Base-by-base conservation (phyloP, 2,888 invertebrate genomes). In the Synanthedon myopaeformis region DNA sequence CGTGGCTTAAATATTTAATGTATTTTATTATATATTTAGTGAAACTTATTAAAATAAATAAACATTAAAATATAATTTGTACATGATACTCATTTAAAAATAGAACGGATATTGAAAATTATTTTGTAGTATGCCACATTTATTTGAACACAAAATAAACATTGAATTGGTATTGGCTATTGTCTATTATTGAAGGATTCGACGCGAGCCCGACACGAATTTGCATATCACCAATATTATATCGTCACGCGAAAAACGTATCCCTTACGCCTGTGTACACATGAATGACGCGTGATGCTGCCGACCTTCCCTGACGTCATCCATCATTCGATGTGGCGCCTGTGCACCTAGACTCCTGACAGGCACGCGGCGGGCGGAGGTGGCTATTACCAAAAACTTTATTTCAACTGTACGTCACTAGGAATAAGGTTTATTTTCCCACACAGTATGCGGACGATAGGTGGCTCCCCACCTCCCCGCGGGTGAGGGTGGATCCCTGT, bases 231-330 rank as follows among this genome's bases (percentile, higher is more conserved):
- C 83, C 85, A 74, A 86, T 86, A 87, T 87, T 84, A 87, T 86
- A 86, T 80, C 86, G 84, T 86, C 86, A 84, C 82, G 76, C 79
- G 87, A 85, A 87, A 87, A 87, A 85, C 87, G 86, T 87, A 86
- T 87, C 84, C 87, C 85, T 85, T 86, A 86, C 87, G 87, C 77
- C 83, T 86, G 84, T 84, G 83, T 86, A 86, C 87, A 87, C 87
- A 86, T 82, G 87, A 87, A 86, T 86, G 87, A 85, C 86, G 84
- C 81, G 87, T 83, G 87, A 84, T 86, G 85, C 84, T 83, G 83
- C 79, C 83, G 84, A 82, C 86, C 85, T 85, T 81, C 82, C 79
- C 82, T 83, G 83, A 82, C 85, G 86, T 81, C 86, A 87, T 87
- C 87, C 84, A 87, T 87, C 87, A 87, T 87, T 85, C 84, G 80